Base-by-base conservation (phyloP, 2,113 vertebrate species). In the Rafetus swinhoei region DNA sequence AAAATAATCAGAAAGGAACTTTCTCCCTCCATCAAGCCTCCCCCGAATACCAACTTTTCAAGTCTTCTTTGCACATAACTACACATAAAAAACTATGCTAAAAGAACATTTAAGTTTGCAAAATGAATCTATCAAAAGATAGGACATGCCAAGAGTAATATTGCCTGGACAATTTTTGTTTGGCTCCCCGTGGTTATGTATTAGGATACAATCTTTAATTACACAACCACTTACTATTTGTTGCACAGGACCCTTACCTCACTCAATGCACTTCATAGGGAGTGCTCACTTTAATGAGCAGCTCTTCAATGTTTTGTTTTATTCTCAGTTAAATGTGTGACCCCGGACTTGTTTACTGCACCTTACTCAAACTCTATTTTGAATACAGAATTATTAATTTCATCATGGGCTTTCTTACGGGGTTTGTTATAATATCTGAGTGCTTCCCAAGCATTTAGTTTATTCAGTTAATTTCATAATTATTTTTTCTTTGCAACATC, bases 181-280 rank as follows among this genome's bases (percentile, higher is more conserved):
- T 79, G 3, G n/a, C 72, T n/a, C 79, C 14, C 12, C 55, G 21
- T 32, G 9, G 84, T 9, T 0, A 0, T 29, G 39, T 81, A 6
- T 39, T 85, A 16, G 14, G 16, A 10, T 19, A 6, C 22, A 76
- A 11, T 54, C 83, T 57, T 62, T 35, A 72, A 72, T 72, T 57
- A 18, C 52, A 39, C 0, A 1, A 72, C 50, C 53, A 65, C 11
- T 35, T 53, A 16, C 16, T 39, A 7, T 86, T 94, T 85, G 35
- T 90, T 19, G 52, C 81, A 11, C 45, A 59, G 57, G 11, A 53
- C 35, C 79, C 81, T 92, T 93, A 25, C 57, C 56, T 84, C 32
- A 12, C 86, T 86, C 55, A 55, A 19, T 52, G 9, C 53, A 21
- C 24, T 15, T 25, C 11, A 27, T 45, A 22, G 9, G 39, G 29